Percentiles rank a stretch among this genome's conserved stretches.
Evolutionary conservation across 2,888 invertebrate genomes (phyloP).

Genomic region (Pyrrhia umbra): DNA sequence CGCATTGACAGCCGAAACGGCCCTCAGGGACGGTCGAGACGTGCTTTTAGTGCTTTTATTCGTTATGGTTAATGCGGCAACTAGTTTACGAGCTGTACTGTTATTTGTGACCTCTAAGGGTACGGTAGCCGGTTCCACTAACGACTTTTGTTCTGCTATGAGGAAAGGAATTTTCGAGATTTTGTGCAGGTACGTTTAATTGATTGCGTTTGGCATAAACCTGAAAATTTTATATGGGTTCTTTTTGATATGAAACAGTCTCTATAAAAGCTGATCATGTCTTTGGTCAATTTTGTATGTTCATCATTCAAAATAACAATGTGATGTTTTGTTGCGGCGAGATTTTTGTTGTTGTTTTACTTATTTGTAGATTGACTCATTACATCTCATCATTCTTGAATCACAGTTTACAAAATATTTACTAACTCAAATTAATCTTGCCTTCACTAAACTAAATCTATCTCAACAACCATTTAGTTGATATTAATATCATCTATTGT

Average conservation of each 20-base stretch:
- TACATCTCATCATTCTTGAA: conserved; percentile 47
- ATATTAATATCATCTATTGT: conserved; percentile 74
- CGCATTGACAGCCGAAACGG: conserved; percentile 90
- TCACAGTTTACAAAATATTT: conserved; percentile 59
- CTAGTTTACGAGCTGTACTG: conserved; percentile 87
- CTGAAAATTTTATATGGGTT: not conserved
- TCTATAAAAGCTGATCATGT: too few relatives aligned
- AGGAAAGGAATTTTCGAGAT: conserved; percentile 52
- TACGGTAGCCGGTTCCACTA: conserved; percentile 60
- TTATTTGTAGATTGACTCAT: conserved; percentile 39
- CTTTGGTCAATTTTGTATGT: too few relatives aligned
- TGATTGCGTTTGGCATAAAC: conserved; percentile 11
- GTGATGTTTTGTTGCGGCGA: not conserved
- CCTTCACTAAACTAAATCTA: conserved; percentile 54
- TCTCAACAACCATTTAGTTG: conserved; percentile 59
- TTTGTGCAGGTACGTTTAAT: conserved; percentile 43
- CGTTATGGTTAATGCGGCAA: conserved; percentile 89
- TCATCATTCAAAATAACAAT: too few relatives aligned
- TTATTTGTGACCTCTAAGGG: conserved; percentile 85
- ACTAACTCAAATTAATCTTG: conserved; percentile 57
- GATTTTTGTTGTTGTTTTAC: conserved; percentile 15
- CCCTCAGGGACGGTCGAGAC: conserved; percentile 85
- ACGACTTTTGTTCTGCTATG: conserved; percentile 58
- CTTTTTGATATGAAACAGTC: not conserved
- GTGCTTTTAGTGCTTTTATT: conserved; percentile 90